A percentile compares a stretch with the other conserved stretches of the same genome.
Evolutionary conservation across 2,888 invertebrate genomes (phyloP).

Genomic region (Teleogryllus oceanicus): DNA sequence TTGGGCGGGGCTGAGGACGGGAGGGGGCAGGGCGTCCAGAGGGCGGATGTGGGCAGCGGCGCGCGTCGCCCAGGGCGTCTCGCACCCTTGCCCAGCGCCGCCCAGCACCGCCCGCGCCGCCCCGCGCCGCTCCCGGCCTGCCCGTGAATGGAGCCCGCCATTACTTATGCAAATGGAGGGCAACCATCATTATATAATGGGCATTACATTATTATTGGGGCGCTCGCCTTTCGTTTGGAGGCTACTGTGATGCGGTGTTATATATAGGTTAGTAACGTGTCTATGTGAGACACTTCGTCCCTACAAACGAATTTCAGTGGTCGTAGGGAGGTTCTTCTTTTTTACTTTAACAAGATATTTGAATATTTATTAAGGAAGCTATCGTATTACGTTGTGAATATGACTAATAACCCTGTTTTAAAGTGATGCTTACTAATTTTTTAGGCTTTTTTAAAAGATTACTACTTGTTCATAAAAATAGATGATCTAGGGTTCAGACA

Average conservation of each 20-base stretch:
- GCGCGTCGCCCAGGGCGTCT: no score
- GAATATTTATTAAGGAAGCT: no score
- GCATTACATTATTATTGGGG: slow-evolving; percentile 1
- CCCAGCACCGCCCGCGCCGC: not conserved
- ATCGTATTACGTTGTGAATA: no score
- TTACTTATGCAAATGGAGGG: not conserved
- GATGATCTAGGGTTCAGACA: no score
- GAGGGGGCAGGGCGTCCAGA: no score
- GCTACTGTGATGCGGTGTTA: slow-evolving; percentile 6
- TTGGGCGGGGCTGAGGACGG: no score
- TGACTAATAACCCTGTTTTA: no score
- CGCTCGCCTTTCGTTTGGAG: not conserved
- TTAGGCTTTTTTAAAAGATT: no score
- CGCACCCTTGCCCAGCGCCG: not conserved
- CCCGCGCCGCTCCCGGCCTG: not conserved
- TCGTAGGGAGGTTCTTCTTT: not conserved
- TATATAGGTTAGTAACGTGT: not conserved
- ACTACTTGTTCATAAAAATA: no score
- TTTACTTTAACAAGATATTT: no score
- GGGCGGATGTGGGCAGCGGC: no score
- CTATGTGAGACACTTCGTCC: not conserved
- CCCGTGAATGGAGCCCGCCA: not conserved
- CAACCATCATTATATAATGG: slow-evolving; percentile 7
- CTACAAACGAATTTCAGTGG: not conserved
- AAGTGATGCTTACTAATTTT: no score